A percentile compares a stretch with the other conserved stretches of the same genome.
These are phyloP conservation scores for Centropyge bicolor DNA, from an alignment of 2,797 vertebrate genomes.

Conservation along the genomic window DNA sequence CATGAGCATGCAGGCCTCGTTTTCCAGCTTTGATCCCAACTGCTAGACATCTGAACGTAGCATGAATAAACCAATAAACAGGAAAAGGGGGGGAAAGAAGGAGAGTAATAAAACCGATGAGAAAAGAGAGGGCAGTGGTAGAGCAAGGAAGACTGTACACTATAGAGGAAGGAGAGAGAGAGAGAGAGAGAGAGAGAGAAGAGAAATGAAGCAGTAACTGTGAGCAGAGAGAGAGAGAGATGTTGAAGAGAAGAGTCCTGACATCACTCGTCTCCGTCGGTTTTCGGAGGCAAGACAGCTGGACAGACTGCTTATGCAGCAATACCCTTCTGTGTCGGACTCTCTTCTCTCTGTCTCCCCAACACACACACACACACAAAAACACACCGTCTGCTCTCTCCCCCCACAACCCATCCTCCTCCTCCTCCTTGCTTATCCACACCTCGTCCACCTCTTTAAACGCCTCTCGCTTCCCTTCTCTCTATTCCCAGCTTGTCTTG, in stretches of 20 bases:
- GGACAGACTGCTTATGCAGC: conserved; percentile 84
- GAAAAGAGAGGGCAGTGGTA: neutral
- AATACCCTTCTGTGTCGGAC: conserved; percentile 80
- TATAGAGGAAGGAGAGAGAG: conserved; percentile 12
- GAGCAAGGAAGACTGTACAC: conserved; percentile 17
- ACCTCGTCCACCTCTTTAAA: conserved; percentile 58
- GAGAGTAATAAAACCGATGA: conserved; percentile 22
- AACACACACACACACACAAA: conserved; percentile 6
- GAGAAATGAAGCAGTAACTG: conserved; percentile 36
- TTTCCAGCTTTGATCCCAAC: conserved; percentile 61
- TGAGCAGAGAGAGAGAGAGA: conserved; percentile 58
- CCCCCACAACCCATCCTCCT: conserved; percentile 4
- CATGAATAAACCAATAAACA: conserved; percentile 73
- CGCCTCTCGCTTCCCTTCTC: conserved; percentile 43
- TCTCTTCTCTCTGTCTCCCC: conserved; percentile 24
- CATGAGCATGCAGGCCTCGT: conserved; percentile 59
- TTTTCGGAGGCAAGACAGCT: conserved; percentile 75
- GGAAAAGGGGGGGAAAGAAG: neutral
- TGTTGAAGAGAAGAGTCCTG: conserved; percentile 66
- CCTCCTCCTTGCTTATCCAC: conserved; percentile 50
- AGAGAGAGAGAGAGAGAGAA: conserved; percentile 12
- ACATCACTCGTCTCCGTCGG: conserved; percentile 67
- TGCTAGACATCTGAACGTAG: conserved; percentile 50
- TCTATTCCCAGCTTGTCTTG: conserved; percentile 54
- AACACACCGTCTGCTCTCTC: conserved; percentile 11